Conservation (phyloP, 2,888 invertebrate species). For the Blastobasis lacticolella region DNA sequence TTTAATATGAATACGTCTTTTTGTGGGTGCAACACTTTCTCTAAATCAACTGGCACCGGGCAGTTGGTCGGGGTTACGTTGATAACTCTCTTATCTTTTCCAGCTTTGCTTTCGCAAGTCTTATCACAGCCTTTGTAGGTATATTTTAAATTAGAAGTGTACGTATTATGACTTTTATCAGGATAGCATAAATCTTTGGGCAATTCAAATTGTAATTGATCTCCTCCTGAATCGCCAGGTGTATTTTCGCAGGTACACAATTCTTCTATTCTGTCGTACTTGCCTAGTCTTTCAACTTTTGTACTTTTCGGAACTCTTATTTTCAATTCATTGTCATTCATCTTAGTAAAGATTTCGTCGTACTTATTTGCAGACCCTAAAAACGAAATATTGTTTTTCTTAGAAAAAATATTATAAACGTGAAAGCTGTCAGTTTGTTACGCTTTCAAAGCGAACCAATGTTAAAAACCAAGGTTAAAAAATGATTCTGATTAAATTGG, state of each 20-base stretch:
- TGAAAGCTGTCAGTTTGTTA: too few species aligned
- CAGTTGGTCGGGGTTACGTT: conserved; percentile 61
- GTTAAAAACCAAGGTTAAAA: too few species aligned
- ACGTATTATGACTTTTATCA: conserved; percentile 34
- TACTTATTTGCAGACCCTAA: conserved; percentile 24
- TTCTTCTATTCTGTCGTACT: conserved; percentile 57
- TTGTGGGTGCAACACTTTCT: conserved; percentile 45
- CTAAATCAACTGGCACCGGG: conserved; percentile 53
- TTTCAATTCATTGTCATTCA: conserved; percentile 60
- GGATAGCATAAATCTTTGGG: conserved; percentile 39
- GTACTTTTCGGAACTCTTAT: conserved; percentile 61
- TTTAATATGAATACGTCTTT: conserved; percentile 66
- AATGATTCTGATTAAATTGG: too few species aligned
- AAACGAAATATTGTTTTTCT: too few species aligned
- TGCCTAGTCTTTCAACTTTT: conserved; percentile 47
- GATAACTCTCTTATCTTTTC: conserved; percentile 39
- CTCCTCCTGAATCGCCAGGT: conserved; percentile 53
- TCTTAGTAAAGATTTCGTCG: conserved; percentile 63
- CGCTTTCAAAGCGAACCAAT: too few species aligned
- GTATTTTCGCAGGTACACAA: conserved; percentile 53
- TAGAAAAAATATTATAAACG: too few species aligned
- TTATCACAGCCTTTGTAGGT: conserved; percentile 41
- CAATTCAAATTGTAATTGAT: conserved; percentile 60
- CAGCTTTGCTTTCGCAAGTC: conserved; percentile 27
- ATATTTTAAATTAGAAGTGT: conserved; percentile 53